A percentile compares a stretch with the other conserved stretches of the same genome.
Evolutionary conservation across 2,797 vertebrate species (phyloP).

Genomic region (Phalanger gymnotis): DNA sequence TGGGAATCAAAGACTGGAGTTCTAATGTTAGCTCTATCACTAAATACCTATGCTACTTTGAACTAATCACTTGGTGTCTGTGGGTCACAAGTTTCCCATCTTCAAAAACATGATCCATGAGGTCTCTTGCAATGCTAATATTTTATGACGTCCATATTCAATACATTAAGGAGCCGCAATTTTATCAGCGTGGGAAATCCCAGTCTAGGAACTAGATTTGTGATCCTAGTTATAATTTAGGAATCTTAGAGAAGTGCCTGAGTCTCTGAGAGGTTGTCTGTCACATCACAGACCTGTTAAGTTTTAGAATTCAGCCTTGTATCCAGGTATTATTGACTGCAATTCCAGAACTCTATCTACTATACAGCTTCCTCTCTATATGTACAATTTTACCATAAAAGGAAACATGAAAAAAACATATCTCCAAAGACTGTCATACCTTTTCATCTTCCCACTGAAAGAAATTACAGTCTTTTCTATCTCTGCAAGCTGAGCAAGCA

Average conservation of each 20-base stretch:
- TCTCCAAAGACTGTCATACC: conserved; percentile 79
- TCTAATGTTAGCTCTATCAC: neutral
- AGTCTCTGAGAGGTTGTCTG: neutral
- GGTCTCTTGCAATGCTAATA: neutral
- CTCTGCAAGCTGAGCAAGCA: conserved; percentile 96
- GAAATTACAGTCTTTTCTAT: conserved; percentile 94
- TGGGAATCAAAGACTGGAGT: neutral
- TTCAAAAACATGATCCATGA: neutral
- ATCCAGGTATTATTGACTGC: neutral
- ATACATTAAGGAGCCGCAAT: neutral
- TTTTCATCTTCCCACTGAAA: conserved; percentile 98
- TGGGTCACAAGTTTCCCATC: neutral
- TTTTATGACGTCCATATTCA: neutral
- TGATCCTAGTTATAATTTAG: neutral
- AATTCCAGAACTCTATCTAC: neutral
- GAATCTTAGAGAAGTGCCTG: neutral
- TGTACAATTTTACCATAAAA: neutral
- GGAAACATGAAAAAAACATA: neutral
- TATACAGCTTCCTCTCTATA: neutral
- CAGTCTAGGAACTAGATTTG: neutral
- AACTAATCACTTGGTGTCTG: neutral
- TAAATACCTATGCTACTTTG: neutral
- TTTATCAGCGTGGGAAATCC: neutral
- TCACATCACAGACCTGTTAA: neutral
- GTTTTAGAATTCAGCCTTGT: neutral